phyloP scores from a whole-genome alignment of 2,888 invertebrate genomes.

The Xanthostigma xanthostigma region DNA sequence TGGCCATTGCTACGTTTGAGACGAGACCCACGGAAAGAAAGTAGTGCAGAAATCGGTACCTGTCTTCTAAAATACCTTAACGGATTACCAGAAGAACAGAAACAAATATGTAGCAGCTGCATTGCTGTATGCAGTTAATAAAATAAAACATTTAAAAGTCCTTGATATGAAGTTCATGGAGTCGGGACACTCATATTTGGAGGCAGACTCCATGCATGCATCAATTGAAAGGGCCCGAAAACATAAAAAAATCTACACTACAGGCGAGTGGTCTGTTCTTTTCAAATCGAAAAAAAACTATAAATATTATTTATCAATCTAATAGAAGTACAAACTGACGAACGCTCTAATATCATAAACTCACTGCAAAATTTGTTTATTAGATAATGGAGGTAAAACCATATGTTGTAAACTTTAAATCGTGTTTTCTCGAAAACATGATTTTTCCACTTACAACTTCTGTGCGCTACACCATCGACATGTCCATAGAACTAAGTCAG shows the following conservation, averaged over 20 bases:
- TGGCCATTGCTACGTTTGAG: conserved; percentile 8
- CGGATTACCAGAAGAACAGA: conserved; percentile 9
- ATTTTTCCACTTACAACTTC: too few relatives aligned
- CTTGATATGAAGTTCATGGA: conserved; percentile 16
- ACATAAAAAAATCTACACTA: too few relatives aligned
- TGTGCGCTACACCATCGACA: too few relatives aligned
- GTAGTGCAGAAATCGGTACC: conserved; percentile 12
- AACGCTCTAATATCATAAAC: too few relatives aligned
- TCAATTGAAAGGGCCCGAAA: conserved; percentile 14
- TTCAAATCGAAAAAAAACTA: too few relatives aligned
- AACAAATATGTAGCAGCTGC: conserved; percentile 11
- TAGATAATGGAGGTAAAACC: too few relatives aligned
- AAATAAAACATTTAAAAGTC: conserved; percentile 8
- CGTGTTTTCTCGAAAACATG: too few relatives aligned
- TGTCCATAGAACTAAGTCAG: conserved; percentile 13
- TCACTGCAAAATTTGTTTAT: too few relatives aligned
- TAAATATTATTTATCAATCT: too few relatives aligned
- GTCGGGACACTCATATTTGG: conserved; percentile 19
- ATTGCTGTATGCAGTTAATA: conserved; percentile 11
- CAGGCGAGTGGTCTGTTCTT: too few relatives aligned
- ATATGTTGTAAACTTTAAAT: too few relatives aligned
- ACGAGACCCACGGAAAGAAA: conserved; percentile 12
- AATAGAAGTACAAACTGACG: too few relatives aligned
- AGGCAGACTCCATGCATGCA: conserved; percentile 17
- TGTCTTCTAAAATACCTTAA: conserved; percentile 11